phyloP scores from a whole-genome alignment of 2,888 invertebrate genomes.

The Herminia tarsipennalis region DNA sequence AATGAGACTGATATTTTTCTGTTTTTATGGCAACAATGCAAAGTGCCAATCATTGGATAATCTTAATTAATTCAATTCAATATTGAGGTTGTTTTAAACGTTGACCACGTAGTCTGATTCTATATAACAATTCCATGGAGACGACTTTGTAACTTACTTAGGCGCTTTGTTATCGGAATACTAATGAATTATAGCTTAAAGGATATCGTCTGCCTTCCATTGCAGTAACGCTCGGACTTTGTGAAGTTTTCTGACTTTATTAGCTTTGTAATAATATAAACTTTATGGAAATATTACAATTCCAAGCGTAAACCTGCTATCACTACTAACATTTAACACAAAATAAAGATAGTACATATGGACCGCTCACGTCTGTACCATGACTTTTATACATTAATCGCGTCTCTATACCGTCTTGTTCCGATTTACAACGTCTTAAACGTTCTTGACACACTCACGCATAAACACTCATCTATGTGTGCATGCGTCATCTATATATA shows the following conservation, averaged over 20 bases:
- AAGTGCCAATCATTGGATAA: constrained; percentile 8
- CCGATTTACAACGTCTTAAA: too few species aligned
- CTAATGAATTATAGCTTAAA: constrained; percentile 38
- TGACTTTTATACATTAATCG: too few species aligned
- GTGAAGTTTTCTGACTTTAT: constrained; percentile 9
- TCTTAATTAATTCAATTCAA: constrained; percentile 23
- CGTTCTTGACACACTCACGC: too few species aligned
- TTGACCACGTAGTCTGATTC: constrained; percentile 43
- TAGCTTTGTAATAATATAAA: constrained; percentile 13
- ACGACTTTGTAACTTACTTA: constrained; percentile 47
- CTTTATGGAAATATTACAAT: neutral
- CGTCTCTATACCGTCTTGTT: too few species aligned
- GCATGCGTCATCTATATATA: too few species aligned
- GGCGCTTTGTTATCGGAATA: constrained; percentile 36
- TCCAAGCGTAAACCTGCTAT: too few species aligned
- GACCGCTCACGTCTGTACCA: too few species aligned
- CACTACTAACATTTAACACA: too few species aligned
- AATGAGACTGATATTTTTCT: neutral
- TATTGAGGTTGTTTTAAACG: constrained; percentile 35
- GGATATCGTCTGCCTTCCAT: constrained; percentile 11
- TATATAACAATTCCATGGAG: constrained; percentile 37
- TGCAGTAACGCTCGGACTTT: constrained; percentile 17
- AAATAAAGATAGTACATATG: too few species aligned
- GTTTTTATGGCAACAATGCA: too few species aligned
- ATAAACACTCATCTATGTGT: too few species aligned